Base-by-base conservation (phyloP, 1,140 invertebrate species). In the Ceratosolen solmsi region DNA sequence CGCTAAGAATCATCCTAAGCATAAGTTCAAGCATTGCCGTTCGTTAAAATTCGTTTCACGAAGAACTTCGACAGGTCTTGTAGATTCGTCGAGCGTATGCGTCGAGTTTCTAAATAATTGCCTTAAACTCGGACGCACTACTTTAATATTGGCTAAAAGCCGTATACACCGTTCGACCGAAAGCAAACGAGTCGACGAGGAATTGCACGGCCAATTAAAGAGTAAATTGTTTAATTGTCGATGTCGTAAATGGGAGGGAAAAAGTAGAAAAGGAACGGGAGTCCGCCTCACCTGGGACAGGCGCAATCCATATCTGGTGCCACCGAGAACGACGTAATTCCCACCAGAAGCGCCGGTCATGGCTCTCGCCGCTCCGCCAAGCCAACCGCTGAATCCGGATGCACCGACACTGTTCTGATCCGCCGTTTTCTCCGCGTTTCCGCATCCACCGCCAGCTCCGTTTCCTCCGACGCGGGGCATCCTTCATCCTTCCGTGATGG, bases 401-500 rank as follows among this genome's bases (percentile, higher is more conserved):
- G 33, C 36, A 30, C 33, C 38, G 27, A 27, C 56, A 63, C 25
- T 33, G 46, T 11, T 15, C 74, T 82, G 73, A 8, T 77, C 56
- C 70, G 56, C 33, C 49, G 84, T 86, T 82, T 85, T 87, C 84
- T 88, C 85, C 76, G 78, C 83, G 70, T 79, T 85, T 75, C 86
- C 88, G 79, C 86, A 86, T 85, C 85, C 87, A 84, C 86, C 89
- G 82, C 89, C 89, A 85, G 86, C 87, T 85, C 87, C 90, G 84
- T 90, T 89, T 86, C 87, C 88, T 79, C 84, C 86, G 84, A 87
- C 87, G 79, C 88, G 89, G 87, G 89, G 88, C 89, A 90, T 90
- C 89, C 89, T 90, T 90, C 89, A 90, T 90, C 89, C 89, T 90
- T 89, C 87, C 87, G 84, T 89, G 86, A 65, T 74, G 76, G 88